Evolutionary conservation across 2,888 invertebrate species (phyloP).

Genomic region (Campoplex capitator): DNA sequence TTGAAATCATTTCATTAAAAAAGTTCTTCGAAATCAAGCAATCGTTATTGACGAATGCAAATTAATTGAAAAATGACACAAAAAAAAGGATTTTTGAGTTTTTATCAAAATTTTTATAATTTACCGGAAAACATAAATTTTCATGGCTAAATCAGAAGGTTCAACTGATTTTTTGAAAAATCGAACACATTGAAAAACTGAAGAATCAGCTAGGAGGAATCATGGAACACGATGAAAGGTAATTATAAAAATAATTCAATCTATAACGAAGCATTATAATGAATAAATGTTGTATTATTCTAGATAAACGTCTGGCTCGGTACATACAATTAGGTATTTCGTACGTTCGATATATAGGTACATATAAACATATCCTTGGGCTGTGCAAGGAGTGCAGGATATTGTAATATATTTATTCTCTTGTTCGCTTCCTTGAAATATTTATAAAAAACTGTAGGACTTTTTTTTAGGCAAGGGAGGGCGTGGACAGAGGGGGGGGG

Average conservation of each 20-base stretch:
- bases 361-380: slow-evolving; percentile 75
- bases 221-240: neutral
- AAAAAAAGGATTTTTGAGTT: too few species aligned
- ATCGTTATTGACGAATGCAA: too few species aligned
- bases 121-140: neutral
- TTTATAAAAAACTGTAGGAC: slow-evolving; percentile 68
- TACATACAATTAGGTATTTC: slow-evolving; percentile 75
- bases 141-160: neutral
- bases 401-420: slow-evolving; percentile 49
- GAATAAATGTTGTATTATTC: slow-evolving; percentile 78
- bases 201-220: neutral
- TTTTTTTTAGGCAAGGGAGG: slow-evolving; percentile 20
- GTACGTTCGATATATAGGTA: slow-evolving; percentile 75
- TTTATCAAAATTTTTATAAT: neutral
- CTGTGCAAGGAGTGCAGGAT: slow-evolving; percentile 71
- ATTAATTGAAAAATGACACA: too few species aligned
- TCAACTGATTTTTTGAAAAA: too few species aligned
- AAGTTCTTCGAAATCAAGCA: too few species aligned
- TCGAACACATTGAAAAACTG: neutral
- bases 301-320: slow-evolving; percentile 77
- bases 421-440: slow-evolving; percentile 65
- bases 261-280: slow-evolving; percentile 72
- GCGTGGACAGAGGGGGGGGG: neutral
- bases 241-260: slow-evolving; percentile 38
- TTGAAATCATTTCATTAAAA: too few species aligned